Percentiles rank a stretch among this genome's conserved stretches.
phyloP scores from a whole-genome alignment of 2,113 vertebrate species.

The Shinisaurus crocodilurus region DNA sequence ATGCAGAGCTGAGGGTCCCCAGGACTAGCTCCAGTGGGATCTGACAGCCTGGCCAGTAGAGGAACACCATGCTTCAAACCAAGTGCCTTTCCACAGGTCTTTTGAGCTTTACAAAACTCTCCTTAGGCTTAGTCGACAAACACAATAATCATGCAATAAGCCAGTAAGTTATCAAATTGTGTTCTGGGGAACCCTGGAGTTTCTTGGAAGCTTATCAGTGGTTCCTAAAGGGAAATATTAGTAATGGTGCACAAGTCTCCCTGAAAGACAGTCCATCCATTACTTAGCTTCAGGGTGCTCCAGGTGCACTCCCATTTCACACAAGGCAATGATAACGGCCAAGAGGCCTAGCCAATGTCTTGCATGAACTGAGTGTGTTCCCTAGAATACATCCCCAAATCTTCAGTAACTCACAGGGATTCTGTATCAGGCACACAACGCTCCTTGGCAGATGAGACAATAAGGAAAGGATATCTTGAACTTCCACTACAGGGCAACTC shows the following conservation, averaged over 20 bases:
- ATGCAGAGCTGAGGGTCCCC: not conserved
- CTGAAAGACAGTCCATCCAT: not conserved
- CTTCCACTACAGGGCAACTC: too few relatives aligned
- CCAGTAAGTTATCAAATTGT: not conserved
- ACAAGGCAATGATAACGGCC: not conserved
- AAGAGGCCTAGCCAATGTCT: not conserved
- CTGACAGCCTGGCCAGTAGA: not conserved
- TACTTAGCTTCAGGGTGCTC: not conserved
- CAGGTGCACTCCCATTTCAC: not conserved
- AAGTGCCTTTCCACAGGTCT: not conserved
- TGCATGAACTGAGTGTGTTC: not conserved
- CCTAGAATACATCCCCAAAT: too few relatives aligned
- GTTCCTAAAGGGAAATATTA: not conserved
- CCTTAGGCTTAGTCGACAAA: not conserved
- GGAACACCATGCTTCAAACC: not conserved
- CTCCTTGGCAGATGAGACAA: not conserved
- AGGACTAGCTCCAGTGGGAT: not conserved
- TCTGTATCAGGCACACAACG: not conserved
- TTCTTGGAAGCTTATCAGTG: not conserved
- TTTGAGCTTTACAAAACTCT: not conserved
- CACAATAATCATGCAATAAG: not conserved
- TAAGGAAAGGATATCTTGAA: not conserved
- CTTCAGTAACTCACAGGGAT: not conserved
- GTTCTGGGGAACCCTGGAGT: not conserved
- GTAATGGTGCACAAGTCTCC: not conserved